These are phyloP conservation scores for Petromus typicus DNA, from an alignment of 2,113 vertebrate species.

Conservation along the genomic window DNA sequence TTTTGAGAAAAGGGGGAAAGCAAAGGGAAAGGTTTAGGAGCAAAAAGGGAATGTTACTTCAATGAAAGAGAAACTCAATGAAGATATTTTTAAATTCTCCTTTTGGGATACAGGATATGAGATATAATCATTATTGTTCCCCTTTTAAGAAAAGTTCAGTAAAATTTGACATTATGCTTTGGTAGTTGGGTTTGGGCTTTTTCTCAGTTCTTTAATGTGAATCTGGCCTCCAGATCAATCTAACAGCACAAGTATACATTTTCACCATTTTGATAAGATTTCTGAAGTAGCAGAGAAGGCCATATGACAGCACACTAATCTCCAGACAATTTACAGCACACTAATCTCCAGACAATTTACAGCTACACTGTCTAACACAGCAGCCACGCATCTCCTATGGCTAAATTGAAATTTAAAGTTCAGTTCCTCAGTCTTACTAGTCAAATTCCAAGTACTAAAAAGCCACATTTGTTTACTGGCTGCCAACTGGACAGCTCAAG, in stretches of 20 bases:
- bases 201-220: neutral
- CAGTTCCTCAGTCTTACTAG: neutral
- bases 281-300: neutral
- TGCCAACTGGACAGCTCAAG: neutral
- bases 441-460: neutral
- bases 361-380: too few relatives aligned
- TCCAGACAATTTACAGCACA: neutral
- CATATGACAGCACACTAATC: neutral
- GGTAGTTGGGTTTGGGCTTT: neutral
- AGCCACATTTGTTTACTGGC: neutral
- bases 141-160: neutral
- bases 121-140: neutral
- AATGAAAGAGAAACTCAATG: neutral
- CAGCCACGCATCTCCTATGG: neutral
- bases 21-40: neutral
- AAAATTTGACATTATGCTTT: neutral
- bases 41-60: neutral
- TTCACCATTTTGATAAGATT: neutral
- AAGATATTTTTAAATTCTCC: neutral
- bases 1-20: too few relatives aligned
- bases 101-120: neutral
- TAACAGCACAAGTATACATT: neutral
- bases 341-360: too few relatives aligned
- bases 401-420: neutral
- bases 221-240: neutral